Evolutionary conservation across 2,888 invertebrate genomes (phyloP).

Genomic region (Drosophila neoperkinsi): DNA sequence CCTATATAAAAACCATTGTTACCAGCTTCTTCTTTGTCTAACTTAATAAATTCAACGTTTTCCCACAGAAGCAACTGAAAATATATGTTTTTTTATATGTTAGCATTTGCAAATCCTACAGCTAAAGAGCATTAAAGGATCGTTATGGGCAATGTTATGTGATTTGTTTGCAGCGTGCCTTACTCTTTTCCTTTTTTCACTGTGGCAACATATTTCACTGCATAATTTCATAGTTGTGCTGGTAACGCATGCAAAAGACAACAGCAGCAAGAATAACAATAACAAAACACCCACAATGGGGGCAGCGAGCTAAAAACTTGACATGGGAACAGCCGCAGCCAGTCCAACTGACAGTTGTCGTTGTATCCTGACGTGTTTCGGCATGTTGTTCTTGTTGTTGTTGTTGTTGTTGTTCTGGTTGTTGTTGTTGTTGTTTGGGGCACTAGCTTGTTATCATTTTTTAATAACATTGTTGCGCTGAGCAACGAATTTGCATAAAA

Average conservation of each 20-base stretch:
- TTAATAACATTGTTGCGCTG: slow-evolving; percentile 80
- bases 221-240: slow-evolving; percentile 73
- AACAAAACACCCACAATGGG: slow-evolving; percentile 35
- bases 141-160: neutral
- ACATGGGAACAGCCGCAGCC: slow-evolving; percentile 78
- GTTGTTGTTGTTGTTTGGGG: slow-evolving; percentile 34
- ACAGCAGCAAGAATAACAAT: slow-evolving; percentile 45
- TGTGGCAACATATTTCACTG: slow-evolving; percentile 79
- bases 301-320: slow-evolving; percentile 70
- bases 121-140: slow-evolving; percentile 13
- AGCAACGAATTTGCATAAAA: slow-evolving; percentile 76
- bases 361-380: slow-evolving; percentile 58
- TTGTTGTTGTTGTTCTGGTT: slow-evolving; percentile 22
- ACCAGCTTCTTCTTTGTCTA: neutral
- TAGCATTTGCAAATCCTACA: neutral
- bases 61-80: neutral
- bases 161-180: slow-evolving; percentile 5
- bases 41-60: neutral
- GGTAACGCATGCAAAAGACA: slow-evolving; percentile 74
- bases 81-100: no score
- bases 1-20: neutral
- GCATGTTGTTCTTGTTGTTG: slow-evolving; percentile 22
- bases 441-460: slow-evolving; percentile 77
- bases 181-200: slow-evolving; percentile 40
- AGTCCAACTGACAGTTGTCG: slow-evolving; percentile 75